phyloP scores from a whole-genome alignment of 2,797 vertebrate species.

The Graptemys geographica region DNA sequence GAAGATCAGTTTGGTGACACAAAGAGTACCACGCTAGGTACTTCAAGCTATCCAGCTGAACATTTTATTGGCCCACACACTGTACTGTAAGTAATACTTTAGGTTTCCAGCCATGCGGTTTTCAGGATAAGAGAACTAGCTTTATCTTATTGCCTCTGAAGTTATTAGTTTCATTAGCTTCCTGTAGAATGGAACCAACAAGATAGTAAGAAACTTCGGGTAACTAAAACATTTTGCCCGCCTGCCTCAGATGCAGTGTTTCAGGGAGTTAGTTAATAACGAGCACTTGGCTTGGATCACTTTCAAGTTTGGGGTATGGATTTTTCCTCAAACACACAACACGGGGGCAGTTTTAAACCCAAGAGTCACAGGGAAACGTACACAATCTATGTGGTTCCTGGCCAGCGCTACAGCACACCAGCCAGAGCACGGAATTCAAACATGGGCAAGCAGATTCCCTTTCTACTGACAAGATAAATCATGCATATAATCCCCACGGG shows the following conservation, averaged over 20 bases:
- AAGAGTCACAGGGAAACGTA: not conserved
- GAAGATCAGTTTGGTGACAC: not conserved
- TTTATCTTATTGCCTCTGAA: not conserved
- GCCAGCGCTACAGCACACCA: not conserved
- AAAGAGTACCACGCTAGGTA: accelerated
- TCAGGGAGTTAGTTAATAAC: not conserved
- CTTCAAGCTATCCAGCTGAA: not conserved
- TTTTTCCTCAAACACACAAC: not conserved
- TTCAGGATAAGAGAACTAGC: not conserved
- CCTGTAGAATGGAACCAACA: not conserved
- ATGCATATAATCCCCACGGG: accelerated
- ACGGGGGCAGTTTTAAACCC: not conserved
- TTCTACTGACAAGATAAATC: not conserved
- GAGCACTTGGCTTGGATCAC: not conserved
- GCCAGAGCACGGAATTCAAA: not conserved
- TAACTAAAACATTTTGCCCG: not conserved
- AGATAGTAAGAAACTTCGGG: too few relatives aligned
- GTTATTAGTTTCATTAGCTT: not conserved
- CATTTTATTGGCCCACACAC: accelerated
- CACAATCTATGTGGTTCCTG: not conserved
- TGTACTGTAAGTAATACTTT: not conserved
- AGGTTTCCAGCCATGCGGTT: not conserved
- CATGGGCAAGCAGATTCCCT: not conserved
- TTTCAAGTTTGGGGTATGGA: not conserved
- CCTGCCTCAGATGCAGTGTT: not conserved